Conservation (phyloP, 2,888 invertebrate species). For the Lasiommata megera region DNA sequence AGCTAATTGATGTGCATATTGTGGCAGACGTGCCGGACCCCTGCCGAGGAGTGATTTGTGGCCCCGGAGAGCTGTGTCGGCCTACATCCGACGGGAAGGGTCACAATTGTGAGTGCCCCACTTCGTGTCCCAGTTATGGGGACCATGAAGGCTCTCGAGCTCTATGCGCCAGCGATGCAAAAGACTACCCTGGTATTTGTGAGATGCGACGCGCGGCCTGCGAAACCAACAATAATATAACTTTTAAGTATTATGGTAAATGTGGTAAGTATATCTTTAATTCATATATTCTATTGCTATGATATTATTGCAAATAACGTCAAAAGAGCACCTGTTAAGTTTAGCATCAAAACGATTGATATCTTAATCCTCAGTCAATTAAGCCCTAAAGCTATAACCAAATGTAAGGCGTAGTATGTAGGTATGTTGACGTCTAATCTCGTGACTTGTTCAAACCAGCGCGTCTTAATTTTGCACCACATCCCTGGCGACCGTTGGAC, state of each 20-base stretch:
- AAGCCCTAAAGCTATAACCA: too few species aligned
- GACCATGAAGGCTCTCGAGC: slow-evolving; percentile 90
- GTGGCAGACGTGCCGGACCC: slow-evolving; percentile 83
- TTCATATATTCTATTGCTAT: not conserved
- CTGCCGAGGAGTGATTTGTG: slow-evolving; percentile 89
- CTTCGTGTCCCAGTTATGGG: slow-evolving; percentile 90
- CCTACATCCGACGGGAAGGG: slow-evolving; percentile 85
- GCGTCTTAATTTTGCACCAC: too few species aligned
- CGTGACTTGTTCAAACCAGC: too few species aligned
- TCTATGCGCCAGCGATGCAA: slow-evolving; percentile 91
- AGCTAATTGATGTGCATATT: slow-evolving; percentile 39
- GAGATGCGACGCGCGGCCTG: slow-evolving; percentile 91
- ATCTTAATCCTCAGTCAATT: too few species aligned
- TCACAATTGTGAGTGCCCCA: slow-evolving; percentile 89
- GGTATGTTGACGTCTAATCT: too few species aligned
- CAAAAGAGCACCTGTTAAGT: too few species aligned
- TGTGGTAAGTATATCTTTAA: slow-evolving; percentile 85
- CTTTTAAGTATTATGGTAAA: slow-evolving; percentile 91
- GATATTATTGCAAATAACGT: too few species aligned
- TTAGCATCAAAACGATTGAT: too few species aligned
- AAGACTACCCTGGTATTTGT: slow-evolving; percentile 92
- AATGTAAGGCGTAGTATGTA: too few species aligned
- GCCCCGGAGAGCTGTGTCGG: slow-evolving; percentile 89
- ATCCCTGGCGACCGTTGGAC: too few species aligned
- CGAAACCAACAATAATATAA: slow-evolving; percentile 86